These are phyloP conservation scores for Acanthornis magna DNA, from an alignment of 2,797 vertebrate species.

Conservation along the genomic window DNA sequence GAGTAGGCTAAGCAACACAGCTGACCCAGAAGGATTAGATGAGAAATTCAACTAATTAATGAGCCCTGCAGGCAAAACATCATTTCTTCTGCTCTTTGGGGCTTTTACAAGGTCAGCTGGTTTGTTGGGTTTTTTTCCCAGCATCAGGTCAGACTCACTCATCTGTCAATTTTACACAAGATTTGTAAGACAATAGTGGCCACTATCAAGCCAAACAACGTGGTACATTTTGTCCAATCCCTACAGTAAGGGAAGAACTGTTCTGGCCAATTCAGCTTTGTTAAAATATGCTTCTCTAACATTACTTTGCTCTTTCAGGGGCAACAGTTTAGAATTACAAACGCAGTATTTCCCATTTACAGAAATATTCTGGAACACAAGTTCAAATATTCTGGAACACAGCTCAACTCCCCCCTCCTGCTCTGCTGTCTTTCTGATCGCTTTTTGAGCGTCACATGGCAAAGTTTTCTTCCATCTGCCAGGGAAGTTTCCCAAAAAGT, in stretches of 20 bases:
- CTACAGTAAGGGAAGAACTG: neutral
- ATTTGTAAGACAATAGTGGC: conserved; percentile 8
- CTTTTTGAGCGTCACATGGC: conserved; percentile 1
- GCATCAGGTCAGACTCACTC: conserved; percentile 15
- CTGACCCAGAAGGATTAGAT: conserved; percentile 52
- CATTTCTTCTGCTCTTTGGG: conserved; percentile 47
- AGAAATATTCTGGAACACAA: neutral
- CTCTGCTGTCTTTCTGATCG: neutral
- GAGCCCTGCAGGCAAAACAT: conserved; percentile 45
- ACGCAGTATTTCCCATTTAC: neutral
- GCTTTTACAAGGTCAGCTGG: conserved; percentile 51
- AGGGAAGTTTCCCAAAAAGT: conserved; percentile 25
- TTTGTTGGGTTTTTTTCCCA: neutral
- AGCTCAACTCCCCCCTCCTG: neutral
- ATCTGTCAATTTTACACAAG: conserved; percentile 7
- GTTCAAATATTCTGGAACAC: neutral
- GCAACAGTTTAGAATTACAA: neutral
- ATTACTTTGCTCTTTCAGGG: neutral
- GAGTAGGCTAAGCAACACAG: conserved; percentile 7
- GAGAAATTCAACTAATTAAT: conserved; percentile 61
- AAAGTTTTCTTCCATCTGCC: conserved; percentile 52
- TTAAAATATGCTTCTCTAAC: neutral
- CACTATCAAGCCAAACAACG: neutral
- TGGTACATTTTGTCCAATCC: neutral
- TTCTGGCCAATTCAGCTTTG: neutral